Conservation (phyloP, 2,113 vertebrate genomes). For the Turdus rufiventris region DNA sequence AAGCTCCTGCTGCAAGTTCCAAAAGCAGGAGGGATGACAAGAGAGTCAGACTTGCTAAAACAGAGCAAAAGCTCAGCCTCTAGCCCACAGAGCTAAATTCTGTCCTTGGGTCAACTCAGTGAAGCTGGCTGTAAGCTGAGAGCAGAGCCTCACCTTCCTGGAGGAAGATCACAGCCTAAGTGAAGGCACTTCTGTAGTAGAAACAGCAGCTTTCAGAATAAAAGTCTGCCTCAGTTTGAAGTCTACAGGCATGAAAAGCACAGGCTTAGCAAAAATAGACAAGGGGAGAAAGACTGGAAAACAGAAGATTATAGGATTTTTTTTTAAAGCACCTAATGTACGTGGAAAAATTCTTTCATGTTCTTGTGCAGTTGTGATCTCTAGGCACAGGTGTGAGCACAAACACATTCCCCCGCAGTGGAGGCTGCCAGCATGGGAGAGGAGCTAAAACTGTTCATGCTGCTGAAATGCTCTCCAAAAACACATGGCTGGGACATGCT, state of each 20-base stretch:
- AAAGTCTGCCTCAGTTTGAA: background rate
- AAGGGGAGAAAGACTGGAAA: background rate
- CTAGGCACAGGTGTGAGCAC: background rate
- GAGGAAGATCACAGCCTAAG: background rate
- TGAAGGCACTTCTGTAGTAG: rapidly evolving
- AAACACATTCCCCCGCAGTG: background rate
- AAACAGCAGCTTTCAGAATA: background rate
- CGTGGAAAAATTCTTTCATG: background rate
- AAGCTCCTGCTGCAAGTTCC: background rate
- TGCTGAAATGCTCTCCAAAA: background rate
- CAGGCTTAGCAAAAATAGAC: background rate
- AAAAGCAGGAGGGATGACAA: background rate
- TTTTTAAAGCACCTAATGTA: background rate
- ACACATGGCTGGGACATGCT: background rate
- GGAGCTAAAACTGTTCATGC: background rate
- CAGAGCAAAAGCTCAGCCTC: background rate
- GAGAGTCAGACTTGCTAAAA: background rate
- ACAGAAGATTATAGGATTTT: background rate
- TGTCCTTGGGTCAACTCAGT: background rate
- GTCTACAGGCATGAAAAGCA: background rate
- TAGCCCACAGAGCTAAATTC: background rate
- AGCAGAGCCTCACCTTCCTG: background rate
- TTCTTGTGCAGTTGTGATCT: conserved; percentile 1
- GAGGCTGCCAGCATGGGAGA: background rate
- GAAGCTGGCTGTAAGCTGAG: background rate